Base-by-base conservation (phyloP, 2,113 vertebrate genomes). In the Tachycineta bicolor region DNA sequence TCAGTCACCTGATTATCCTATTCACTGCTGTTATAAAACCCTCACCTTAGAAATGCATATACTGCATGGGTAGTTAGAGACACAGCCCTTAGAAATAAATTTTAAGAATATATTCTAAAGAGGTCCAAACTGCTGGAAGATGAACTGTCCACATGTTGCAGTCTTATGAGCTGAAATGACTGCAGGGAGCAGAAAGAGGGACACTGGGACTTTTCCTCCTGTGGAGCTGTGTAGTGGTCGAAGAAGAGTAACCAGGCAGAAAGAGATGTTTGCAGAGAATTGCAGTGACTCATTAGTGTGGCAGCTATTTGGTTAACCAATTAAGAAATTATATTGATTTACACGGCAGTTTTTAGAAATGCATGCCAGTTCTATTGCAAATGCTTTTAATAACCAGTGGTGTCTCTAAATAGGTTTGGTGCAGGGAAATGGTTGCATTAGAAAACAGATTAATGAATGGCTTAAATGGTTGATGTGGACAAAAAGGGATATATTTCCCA, bases 261-360 rank as follows among this genome's bases (percentile, higher is more conserved):
- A 80, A 31, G 53, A 59, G 34, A 70, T 44, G 31, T 53, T 89
- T 62, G 47, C 23, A 75, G 80, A 89, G 33, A 87, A 70, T 19
- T 56, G 29, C 56, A 84, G 31, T 41, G 76, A 80, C 79, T 90
- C 60, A 22, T 62, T 78, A 88, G n/a, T 0, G 0, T 56, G 85
- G 50, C 79, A 90, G 71, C 56, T 86, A 68, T 88, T 83, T 86
- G 52, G 64, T 88, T 96, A 94, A 88, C 31, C 52, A 88, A 60
- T 95, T 83, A 88, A 87, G 82, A 95, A 85, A 77, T 83, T 8
- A 75, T 53, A 93, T 83, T 78, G 83, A 95, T 87, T 77, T 64
- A 49, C 56, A 43, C 41, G 29, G 68, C 29, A 83, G 56, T 60
- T 89, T 91, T 90, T 56, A 89, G 85, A 90, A 90, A 70, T 37